Conservation (phyloP, 2,888 invertebrate species). For the Pollenia angustigena region DNA sequence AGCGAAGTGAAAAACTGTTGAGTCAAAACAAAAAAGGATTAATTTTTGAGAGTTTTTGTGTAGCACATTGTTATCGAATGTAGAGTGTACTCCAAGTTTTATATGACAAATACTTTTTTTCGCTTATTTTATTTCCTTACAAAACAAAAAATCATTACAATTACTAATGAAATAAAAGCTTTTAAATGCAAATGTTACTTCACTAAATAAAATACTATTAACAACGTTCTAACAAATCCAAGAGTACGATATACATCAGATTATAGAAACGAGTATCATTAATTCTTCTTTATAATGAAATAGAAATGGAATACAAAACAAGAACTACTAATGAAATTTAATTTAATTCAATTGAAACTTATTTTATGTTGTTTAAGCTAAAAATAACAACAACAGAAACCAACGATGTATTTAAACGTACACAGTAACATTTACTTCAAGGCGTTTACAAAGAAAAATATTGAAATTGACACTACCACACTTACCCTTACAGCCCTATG, state of each 20-base stretch:
- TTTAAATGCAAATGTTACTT: conserved; percentile 46
- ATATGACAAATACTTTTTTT: too few species aligned
- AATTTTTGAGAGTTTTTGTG: too few species aligned
- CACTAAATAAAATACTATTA: not conserved
- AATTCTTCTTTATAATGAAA: conserved; percentile 4
- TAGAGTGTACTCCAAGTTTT: too few species aligned
- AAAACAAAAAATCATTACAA: not conserved
- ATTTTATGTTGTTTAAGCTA: conserved; percentile 33
- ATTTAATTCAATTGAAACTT: conserved; percentile 66
- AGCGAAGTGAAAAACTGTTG: too few species aligned
- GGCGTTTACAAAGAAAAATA: conserved; percentile 11
- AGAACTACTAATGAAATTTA: conserved; percentile 64
- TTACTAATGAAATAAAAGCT: conserved; percentile 44
- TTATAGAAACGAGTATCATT: conserved; percentile 10
- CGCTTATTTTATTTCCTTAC: too few species aligned
- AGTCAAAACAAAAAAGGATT: too few species aligned
- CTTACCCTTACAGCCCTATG: conserved; percentile 2
- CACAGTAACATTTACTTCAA: conserved; percentile 14
- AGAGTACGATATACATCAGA: not conserved
- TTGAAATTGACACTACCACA: conserved; percentile 24
- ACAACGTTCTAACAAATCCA: not conserved
- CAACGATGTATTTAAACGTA: not conserved
- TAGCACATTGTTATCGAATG: too few species aligned
- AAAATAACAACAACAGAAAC: too few species aligned
- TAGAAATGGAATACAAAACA: conserved; percentile 7